These are phyloP conservation scores for Varanus salvator DNA, from an alignment of 2,113 vertebrate genomes.

Conservation along the genomic window DNA sequence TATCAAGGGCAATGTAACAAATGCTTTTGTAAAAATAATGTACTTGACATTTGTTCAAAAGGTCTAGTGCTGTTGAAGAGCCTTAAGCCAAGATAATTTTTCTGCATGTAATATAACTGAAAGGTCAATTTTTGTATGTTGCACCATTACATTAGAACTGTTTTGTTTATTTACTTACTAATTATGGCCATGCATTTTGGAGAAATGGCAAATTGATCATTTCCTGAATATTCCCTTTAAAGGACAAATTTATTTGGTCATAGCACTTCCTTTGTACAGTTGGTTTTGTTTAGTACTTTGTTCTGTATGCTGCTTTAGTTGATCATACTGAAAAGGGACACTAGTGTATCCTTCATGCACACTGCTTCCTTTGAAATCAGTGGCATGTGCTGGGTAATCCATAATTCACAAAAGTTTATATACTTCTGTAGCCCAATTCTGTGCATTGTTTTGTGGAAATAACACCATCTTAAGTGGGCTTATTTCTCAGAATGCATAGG, in stretches of 20 bases:
- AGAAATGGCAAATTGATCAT: neutral
- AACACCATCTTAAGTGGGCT: too few species aligned
- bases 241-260: neutral
- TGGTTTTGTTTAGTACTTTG: neutral
- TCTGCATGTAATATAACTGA: neutral
- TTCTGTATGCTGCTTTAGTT: too few species aligned
- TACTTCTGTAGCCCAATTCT: too few species aligned
- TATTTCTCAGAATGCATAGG: too few species aligned
- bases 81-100: neutral
- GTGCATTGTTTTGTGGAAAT: too few species aligned
- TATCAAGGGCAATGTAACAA: neutral
- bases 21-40: neutral
- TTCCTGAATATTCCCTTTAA: neutral
- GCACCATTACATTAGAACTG: neutral
- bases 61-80: neutral
- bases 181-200: neutral
- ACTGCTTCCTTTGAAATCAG: too few species aligned
- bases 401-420: too few species aligned
- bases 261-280: neutral
- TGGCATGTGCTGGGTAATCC: too few species aligned
- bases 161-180: neutral
- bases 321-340: too few species aligned
- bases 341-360: too few species aligned
- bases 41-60: neutral
- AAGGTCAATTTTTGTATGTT: neutral